These are phyloP conservation scores for Zalophus californianus DNA, from an alignment of 2,797 vertebrate species.

Conservation along the genomic window DNA sequence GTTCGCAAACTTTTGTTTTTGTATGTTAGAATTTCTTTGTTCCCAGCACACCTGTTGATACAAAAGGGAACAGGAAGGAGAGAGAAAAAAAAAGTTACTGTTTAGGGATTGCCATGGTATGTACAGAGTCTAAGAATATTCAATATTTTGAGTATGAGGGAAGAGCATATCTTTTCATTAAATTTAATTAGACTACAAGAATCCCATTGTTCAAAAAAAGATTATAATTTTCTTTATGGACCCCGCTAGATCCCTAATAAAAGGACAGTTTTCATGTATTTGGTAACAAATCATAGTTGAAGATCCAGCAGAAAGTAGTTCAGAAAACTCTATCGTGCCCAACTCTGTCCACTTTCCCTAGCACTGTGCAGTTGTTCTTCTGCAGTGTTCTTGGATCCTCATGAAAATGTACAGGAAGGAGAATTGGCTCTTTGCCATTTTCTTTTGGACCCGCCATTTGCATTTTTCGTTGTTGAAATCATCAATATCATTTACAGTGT, in stretches of 20 bases:
- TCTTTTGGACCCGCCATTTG: background rate
- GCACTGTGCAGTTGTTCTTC: background rate
- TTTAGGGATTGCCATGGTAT: background rate
- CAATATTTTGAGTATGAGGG: background rate
- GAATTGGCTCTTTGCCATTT: background rate
- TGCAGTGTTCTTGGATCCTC: background rate
- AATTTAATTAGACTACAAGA: background rate
- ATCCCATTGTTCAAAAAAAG: constrained; percentile 7
- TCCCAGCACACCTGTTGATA: background rate
- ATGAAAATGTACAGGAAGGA: background rate
- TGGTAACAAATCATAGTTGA: background rate
- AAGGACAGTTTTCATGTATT: background rate
- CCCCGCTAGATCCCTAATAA: background rate
- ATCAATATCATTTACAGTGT: background rate
- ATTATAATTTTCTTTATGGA: background rate
- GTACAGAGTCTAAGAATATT: background rate
- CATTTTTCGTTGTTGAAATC: background rate
- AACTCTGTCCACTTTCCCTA: background rate
- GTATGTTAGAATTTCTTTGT: background rate
- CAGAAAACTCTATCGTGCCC: background rate
- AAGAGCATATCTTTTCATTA: background rate
- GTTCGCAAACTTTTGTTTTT: background rate
- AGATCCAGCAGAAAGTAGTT: background rate
- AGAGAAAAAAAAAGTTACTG: background rate
- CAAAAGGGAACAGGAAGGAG: background rate